A percentile compares a stretch with the other conserved stretches of the same genome.
Evolutionary conservation across 1,140 invertebrate genomes (phyloP).

Genomic region (Pseudomyrmex flavicornis): DNA sequence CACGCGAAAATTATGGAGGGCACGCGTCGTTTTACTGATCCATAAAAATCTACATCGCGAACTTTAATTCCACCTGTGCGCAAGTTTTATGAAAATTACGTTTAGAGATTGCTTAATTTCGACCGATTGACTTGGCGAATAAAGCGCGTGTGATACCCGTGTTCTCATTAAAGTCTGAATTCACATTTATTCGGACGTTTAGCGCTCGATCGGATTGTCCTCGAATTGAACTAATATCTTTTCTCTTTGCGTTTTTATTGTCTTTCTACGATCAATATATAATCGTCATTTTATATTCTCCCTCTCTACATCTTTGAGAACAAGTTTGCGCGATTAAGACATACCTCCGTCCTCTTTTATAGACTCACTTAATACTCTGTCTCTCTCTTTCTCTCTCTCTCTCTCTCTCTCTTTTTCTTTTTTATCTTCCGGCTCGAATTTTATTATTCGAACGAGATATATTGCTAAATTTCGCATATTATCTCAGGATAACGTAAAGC

Average conservation of each 20-base stretch:
- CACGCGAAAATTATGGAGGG: background rate
- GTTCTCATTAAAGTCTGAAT: background rate
- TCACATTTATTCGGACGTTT: background rate
- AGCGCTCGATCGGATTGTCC: background rate
- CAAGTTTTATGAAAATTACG: background rate
- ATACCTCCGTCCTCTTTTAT: background rate
- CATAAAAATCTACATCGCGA: too few relatives aligned
- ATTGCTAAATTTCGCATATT: slow-evolving; percentile 12
- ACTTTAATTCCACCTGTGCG: background rate
- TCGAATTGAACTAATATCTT: background rate
- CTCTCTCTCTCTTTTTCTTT: too few relatives aligned
- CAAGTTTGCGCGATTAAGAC: background rate
- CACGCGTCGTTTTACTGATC: background rate
- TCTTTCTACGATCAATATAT: background rate
- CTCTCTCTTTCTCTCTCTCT: too few relatives aligned
- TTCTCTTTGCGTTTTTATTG: background rate
- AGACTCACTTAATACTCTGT: background rate
- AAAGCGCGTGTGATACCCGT: background rate
- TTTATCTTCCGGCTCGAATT: background rate
- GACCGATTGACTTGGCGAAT: background rate
- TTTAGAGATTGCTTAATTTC: background rate
- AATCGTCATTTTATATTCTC: slow-evolving; percentile 28
- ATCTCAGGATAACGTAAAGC: background rate
- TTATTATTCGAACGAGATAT: background rate
- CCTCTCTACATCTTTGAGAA: background rate